phyloP scores from a whole-genome alignment of 2,113 vertebrate genomes.

The Aegotheles bennettii region DNA sequence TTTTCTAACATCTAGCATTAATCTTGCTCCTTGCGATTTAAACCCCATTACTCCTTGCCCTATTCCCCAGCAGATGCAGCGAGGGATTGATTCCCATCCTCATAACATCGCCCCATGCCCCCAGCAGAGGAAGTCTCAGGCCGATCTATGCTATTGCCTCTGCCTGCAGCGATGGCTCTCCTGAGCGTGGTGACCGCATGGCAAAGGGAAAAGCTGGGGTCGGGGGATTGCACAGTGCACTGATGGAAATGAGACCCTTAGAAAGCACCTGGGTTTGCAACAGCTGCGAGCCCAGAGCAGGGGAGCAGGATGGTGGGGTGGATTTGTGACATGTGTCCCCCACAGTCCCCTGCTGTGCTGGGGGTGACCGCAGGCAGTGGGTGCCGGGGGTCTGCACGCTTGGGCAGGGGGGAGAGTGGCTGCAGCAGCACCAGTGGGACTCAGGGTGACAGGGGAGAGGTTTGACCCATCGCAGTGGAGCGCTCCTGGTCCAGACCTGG shows the following conservation, averaged over 20 bases:
- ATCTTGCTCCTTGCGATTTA: not conserved
- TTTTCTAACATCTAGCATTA: slow-evolving; percentile 5
- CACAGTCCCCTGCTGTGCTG: accelerated
- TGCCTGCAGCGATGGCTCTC: accelerated
- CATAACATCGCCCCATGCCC: accelerated
- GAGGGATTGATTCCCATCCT: not conserved
- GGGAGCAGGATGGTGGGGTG: not conserved
- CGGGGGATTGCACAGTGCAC: accelerated
- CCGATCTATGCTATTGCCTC: not conserved
- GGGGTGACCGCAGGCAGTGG: accelerated
- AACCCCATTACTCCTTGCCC: not conserved
- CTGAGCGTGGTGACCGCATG: accelerated
- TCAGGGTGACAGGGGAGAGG: not conserved
- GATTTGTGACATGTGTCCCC: not conserved
- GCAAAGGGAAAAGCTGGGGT: not conserved
- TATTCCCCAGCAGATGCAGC: not conserved
- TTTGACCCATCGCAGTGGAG: accelerated
- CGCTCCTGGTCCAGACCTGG: not conserved
- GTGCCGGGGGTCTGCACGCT: not conserved
- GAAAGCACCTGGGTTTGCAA: not conserved
- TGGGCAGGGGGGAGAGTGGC: not conserved
- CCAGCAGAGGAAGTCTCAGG: not conserved
- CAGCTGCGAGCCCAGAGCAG: accelerated
- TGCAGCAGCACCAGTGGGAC: not conserved
- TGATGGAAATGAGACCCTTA: not conserved